Evolutionary conservation across 2,888 invertebrate genomes (phyloP).

Genomic region (Steinernema scapterisci): DNA sequence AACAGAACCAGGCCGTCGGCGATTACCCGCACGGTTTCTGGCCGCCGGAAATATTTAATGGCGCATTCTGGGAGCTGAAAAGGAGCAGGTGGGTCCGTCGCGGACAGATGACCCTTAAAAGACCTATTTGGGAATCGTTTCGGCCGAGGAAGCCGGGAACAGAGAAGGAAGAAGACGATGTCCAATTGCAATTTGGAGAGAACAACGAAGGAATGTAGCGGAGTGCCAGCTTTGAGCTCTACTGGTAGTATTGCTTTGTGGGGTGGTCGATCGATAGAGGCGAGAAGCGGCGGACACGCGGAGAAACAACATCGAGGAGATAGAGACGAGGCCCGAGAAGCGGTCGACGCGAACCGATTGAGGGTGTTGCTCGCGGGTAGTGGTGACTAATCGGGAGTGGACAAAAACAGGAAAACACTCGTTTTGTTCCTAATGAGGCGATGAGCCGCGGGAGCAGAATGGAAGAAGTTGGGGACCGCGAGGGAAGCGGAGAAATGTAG

Average conservation of each 20-base stretch:
- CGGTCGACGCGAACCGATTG: neutral
- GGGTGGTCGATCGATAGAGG: conserved; percentile 19
- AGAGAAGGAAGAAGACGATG: neutral
- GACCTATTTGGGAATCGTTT: neutral
- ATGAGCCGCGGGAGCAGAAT: neutral
- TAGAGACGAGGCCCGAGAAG: conserved; percentile 20
- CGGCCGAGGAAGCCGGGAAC: neutral
- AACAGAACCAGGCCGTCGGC: neutral
- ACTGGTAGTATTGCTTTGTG: conserved; percentile 24
- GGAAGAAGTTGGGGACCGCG: neutral
- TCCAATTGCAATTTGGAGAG: neutral
- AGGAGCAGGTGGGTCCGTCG: conserved; percentile 5
- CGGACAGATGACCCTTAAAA: too few species aligned
- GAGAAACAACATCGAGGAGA: conserved; percentile 27
- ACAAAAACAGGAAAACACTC: conserved; percentile 17
- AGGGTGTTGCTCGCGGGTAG: conserved; percentile 11
- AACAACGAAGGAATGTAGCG: conserved; percentile 2
- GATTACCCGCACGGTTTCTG: too few species aligned
- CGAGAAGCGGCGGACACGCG: conserved; percentile 10
- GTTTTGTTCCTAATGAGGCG: conserved; percentile 18
- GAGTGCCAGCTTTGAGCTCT: conserved; percentile 22
- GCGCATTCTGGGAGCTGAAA: neutral
- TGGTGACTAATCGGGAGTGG: conserved; percentile 27
- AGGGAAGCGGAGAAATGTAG: neutral
- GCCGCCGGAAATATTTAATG: neutral